Evolutionary conservation across 2,113 vertebrate species (phyloP).

Genomic region (Festucalex cinctus): DNA sequence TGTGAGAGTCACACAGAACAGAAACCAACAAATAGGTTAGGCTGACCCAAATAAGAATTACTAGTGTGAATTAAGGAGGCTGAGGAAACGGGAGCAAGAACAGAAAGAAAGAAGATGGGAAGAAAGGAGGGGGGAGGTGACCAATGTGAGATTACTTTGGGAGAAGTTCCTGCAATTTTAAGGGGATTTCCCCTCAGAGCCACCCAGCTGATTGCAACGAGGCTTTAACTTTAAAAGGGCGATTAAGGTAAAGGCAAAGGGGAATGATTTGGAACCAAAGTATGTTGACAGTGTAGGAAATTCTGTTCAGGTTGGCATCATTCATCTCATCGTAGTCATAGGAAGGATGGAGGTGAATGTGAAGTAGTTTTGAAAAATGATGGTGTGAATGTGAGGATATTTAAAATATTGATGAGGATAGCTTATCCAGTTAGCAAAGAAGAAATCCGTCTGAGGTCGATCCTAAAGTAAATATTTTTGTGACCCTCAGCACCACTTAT

Average conservation of each 20-base stretch:
- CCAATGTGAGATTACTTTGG: constrained; percentile 39
- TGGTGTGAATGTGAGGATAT: constrained; percentile 23
- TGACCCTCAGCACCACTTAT: constrained; percentile 22
- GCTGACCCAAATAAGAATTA: neutral
- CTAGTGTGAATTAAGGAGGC: neutral
- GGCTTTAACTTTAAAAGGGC: constrained; percentile 49
- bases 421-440: constrained; percentile 23
- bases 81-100: neutral
- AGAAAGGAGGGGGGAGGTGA: constrained; percentile 16
- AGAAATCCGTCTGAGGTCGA: constrained; percentile 27
- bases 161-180: constrained; percentile 55
- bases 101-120: constrained; percentile 10
- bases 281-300: constrained; percentile 17
- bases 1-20: too few relatives aligned
- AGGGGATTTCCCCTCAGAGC: constrained; percentile 57
- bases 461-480: constrained; percentile 27
- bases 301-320: constrained; percentile 21
- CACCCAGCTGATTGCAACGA: constrained; percentile 50
- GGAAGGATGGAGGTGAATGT: constrained; percentile 16
- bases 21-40: neutral
- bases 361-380: constrained; percentile 28
- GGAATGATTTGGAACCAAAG: constrained; percentile 12
- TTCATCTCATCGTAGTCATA: neutral
- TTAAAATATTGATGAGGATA: constrained; percentile 25
- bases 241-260: constrained; percentile 17